Evolutionary conservation across 2,113 vertebrate genomes (phyloP), one percentile per base, ranked within the genome.

Genomic region (Anoura caudifer): DNA sequence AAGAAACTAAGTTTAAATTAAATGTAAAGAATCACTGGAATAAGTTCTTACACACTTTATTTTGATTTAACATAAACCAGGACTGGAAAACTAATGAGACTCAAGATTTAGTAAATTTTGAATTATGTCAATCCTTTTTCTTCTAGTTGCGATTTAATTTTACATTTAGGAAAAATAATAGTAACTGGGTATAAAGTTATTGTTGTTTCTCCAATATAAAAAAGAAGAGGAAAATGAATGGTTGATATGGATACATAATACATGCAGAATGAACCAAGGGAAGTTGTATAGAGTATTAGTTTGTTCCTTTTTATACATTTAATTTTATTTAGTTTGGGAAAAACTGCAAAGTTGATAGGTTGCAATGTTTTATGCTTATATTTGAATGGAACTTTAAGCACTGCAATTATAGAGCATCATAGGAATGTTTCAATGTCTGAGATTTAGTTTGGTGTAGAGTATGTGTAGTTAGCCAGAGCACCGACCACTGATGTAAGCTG

Each of bases 31-130:
- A 6, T 73, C 69, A 69, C 17, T 47, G 19, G 12, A 95, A 38
- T 90, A 87, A 79, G 17, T 90, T 69, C 36, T 94, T 26, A 33
- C 2, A 5, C 2, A 36, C 17, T 13, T 45, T 72, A 84, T 69
- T 95, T 79, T 92, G 26, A 47, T 83, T 79, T 77, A 52, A 80
- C 94, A 94, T 33, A 80, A 94, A 92, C 80, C 24, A 95, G 17
- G 19, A 2, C 5, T 50, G 28, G 26, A 90, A 59, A 6, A 2
- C 12, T 94, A 77, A 76, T 76, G 26, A 95, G 16, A 90, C 85
- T 76, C 43, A 70, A 15, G 5, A 79, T 80, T 41, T 24, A 83
- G 1, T 90, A 82, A 36, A 86, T 63, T 63, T 31, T 91, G 33
- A 93, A 52, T 45, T 87, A 56, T 50, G 28, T 63, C 15, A 83